Conservation (phyloP, 1,140 invertebrate species). For the Musca vetustissima region DNA sequence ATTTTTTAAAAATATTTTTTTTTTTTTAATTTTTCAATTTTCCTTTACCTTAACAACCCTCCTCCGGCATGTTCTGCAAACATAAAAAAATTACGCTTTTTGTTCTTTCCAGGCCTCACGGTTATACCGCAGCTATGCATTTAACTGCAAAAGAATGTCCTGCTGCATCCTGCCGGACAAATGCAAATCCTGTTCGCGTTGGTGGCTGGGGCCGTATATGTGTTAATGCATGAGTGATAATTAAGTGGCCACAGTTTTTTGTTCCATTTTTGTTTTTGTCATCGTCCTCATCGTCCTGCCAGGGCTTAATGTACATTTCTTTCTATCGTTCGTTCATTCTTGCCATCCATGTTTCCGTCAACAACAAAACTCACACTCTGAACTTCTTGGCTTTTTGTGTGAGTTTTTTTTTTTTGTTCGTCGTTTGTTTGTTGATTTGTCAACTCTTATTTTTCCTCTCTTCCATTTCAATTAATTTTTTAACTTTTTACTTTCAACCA, state of each 20-base stretch:
- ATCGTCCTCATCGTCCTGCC: not conserved
- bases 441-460: not conserved
- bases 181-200: not conserved
- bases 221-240: slow-evolving; percentile 30
- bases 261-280: not conserved
- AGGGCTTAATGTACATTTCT: slow-evolving; percentile 6
- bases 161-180: too few relatives aligned
- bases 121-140: too few relatives aligned
- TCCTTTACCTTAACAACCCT: too few relatives aligned
- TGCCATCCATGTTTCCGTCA: not conserved
- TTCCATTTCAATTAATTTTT: slow-evolving; percentile 3
- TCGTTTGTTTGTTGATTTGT: slow-evolving; percentile 1
- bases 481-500: not conserved
- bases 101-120: too few relatives aligned
- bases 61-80: too few relatives aligned
- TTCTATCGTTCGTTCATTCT: too few relatives aligned
- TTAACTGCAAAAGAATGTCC: too few relatives aligned
- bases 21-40: too few relatives aligned
- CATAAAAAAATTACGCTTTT: too few relatives aligned
- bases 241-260: slow-evolving; percentile 29
- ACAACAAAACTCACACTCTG: not conserved
- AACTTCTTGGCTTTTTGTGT: not conserved
- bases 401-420: too few relatives aligned
- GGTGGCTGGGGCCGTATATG: not conserved
- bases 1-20: too few relatives aligned